Conservation (phyloP, 2,888 invertebrate species). For the Teinopalpus imperialis region DNA sequence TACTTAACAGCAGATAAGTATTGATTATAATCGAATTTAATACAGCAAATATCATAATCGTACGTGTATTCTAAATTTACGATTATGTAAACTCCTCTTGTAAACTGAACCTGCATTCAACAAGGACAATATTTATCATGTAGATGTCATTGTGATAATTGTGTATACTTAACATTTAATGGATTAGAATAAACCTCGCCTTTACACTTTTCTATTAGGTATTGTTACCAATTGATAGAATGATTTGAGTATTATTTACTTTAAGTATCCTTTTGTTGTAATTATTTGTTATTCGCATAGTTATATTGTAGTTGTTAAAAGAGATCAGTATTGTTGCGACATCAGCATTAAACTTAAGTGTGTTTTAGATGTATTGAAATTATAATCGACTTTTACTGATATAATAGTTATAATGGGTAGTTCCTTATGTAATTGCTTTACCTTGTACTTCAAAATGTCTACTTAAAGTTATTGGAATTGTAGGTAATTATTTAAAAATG, state of each 20-base stretch:
- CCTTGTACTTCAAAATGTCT: constrained; percentile 2
- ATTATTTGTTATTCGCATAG: constrained; percentile 25
- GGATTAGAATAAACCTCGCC: constrained; percentile 25
- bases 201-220: constrained; percentile 20
- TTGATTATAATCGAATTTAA: neutral
- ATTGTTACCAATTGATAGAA: constrained; percentile 19
- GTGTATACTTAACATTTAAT: constrained; percentile 24
- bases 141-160: constrained; percentile 21
- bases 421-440: constrained; percentile 16
- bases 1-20: constrained; percentile 1
- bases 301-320: constrained; percentile 21
- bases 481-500: neutral
- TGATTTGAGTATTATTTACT: constrained; percentile 20
- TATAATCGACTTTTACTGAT: constrained; percentile 10
- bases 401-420: constrained; percentile 10
- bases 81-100: too few species aligned
- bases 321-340: constrained; percentile 27
- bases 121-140: constrained; percentile 1
- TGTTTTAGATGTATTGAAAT: constrained; percentile 3
- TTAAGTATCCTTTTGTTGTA: constrained; percentile 19
- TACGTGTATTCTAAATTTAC: constrained; percentile 2
- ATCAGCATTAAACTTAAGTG: constrained; percentile 13
- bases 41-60: neutral
- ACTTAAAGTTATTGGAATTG: neutral
- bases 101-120: constrained; percentile 1